These are phyloP conservation scores for Lasioglossum pauxillum DNA, from an alignment of 2,888 invertebrate genomes.

Conservation along the genomic window DNA sequence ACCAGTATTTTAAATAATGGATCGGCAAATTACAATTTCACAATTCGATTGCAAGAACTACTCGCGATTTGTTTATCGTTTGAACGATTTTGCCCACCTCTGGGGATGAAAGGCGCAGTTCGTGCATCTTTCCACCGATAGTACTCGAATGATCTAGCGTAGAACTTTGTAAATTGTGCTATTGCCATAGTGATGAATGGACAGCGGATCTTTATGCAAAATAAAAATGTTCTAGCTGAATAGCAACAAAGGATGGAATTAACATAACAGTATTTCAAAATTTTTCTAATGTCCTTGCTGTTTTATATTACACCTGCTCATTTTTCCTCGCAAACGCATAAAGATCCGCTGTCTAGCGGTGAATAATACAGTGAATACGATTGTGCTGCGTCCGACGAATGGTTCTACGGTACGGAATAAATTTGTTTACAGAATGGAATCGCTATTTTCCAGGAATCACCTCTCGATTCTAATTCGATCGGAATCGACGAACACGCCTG, in stretches of 20 bases:
- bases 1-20: not conserved
- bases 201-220: too few relatives aligned
- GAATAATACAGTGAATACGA: conserved; percentile 45
- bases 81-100: not conserved
- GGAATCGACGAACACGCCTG: not conserved
- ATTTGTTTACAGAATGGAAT: conserved; percentile 31
- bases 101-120: conserved; percentile 23
- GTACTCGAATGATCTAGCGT: conserved; percentile 35
- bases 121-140: conserved; percentile 10
- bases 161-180: conserved; percentile 49
- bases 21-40: not conserved
- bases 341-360: conserved; percentile 8
- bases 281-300: too few relatives aligned
- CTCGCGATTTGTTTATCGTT: not conserved
- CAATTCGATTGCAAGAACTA: not conserved
- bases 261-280: too few relatives aligned
- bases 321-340: too few relatives aligned
- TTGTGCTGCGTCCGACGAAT: conserved; percentile 50
- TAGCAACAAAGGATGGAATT: too few relatives aligned
- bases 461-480: not conserved
- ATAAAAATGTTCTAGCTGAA: too few relatives aligned
- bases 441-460: not conserved
- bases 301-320: too few relatives aligned
- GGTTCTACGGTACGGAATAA: conserved; percentile 14
- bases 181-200: conserved; percentile 25